These are phyloP conservation scores for Geococcyx californianus DNA, from an alignment of 2,113 vertebrate species.

Conservation along the genomic window DNA sequence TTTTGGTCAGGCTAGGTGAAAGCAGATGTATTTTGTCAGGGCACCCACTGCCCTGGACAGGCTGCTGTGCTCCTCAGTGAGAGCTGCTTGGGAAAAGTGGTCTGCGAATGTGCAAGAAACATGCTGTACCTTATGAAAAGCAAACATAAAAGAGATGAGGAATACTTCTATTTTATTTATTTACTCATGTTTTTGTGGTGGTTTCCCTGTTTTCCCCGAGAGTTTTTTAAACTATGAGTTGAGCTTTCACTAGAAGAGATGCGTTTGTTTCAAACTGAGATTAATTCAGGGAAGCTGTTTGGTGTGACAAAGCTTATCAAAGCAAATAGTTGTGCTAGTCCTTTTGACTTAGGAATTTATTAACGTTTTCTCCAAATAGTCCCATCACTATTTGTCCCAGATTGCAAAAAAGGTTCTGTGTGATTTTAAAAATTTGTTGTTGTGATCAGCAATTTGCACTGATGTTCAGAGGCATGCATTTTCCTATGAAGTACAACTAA, in stretches of 20 bases:
- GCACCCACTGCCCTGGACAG: background rate
- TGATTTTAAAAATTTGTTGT: background rate
- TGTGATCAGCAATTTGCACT: background rate
- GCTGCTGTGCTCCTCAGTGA: background rate
- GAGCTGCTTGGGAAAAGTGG: background rate
- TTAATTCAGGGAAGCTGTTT: background rate
- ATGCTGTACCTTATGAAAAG: background rate
- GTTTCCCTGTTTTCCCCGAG: background rate
- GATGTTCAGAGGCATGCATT: background rate
- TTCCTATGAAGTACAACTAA: background rate
- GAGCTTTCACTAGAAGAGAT: background rate
- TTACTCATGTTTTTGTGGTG: background rate
- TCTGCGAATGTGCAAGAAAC: background rate
- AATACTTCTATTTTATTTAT: background rate
- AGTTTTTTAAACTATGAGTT: background rate
- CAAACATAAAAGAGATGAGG: background rate
- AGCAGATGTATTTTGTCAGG: background rate
- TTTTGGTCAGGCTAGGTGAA: background rate
- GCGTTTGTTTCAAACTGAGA: background rate
- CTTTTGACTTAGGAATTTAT: background rate
- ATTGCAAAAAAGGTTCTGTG: background rate
- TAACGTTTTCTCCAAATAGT: background rate
- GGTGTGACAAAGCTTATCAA: background rate
- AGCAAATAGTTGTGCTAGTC: background rate
- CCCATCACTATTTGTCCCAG: background rate